Percentiles rank a stretch among this genome's conserved stretches.
These are phyloP conservation scores for Erithacus rubecula DNA, from an alignment of 2,797 vertebrate genomes.

Conservation along the genomic window DNA sequence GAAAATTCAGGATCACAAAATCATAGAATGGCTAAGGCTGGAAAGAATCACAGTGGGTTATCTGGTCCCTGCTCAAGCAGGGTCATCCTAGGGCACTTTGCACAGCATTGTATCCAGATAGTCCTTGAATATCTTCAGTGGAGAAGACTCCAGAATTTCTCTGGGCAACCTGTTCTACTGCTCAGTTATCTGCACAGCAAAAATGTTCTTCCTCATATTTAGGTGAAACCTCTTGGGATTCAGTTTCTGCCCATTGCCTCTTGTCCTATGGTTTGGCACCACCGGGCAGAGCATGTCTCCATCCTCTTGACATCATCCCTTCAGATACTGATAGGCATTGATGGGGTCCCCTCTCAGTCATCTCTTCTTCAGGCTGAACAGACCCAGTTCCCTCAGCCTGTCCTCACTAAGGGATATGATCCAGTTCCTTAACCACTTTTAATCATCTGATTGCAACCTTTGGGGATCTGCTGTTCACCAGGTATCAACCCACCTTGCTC, in stretches of 20 bases:
- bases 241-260: not conserved
- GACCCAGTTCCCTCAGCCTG: not conserved
- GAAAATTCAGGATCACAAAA: not conserved
- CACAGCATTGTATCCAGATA: not conserved
- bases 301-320: too few relatives aligned
- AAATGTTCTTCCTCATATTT: not conserved
- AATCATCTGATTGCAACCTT: not conserved
- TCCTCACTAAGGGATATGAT: not conserved
- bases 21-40: not conserved
- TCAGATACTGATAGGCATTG: too few relatives aligned
- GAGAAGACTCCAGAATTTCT: not conserved
- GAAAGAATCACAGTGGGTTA: not conserved
- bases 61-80: not conserved
- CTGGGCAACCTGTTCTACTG: not conserved
- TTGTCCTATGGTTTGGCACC: too few relatives aligned
- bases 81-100: not conserved
- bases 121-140: not conserved
- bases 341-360: not conserved
- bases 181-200: accelerated
- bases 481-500: not conserved
- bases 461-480: not conserved
- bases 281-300: not conserved
- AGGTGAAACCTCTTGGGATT: not conserved
- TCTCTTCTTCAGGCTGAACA: not conserved
- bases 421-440: not conserved